Evolutionary conservation across 1,140 invertebrate species (phyloP), one percentile per base, ranked within the genome.

Genomic region (Daktulosphaira vitifoliae): DNA sequence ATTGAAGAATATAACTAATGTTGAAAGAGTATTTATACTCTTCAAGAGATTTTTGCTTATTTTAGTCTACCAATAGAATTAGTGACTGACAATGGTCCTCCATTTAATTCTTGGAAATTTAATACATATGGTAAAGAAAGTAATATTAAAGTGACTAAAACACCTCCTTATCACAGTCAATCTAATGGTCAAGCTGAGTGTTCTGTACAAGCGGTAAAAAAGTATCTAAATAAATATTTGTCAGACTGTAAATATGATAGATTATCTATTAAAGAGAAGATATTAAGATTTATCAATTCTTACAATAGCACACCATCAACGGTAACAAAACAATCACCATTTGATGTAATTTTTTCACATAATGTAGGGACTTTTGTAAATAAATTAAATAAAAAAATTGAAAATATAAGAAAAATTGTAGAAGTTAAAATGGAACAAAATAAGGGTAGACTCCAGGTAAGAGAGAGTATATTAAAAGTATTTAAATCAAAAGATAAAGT

Each of bases 81-180:
- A 3, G 65, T 66, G 16, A 22, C 53, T 8, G 53, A 66, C 33
- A 66, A 65, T 65, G 37, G 65, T 29, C 65, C 65, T 18, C 53
- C 37, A 16, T 66, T 66, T 64, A 51, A 23, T 38, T 66, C 25
- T n/a, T 23, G 20, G 59, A 4, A 37, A 8, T 42, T 39, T 26
- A 37, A 25, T 2, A 22, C 11, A 37, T 66, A 33, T 44, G 29
- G 50, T 25, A 42, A 13, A 26, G 8, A 38, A 25, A 18, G 6
- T 18, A 48, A 50, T 15, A 66, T 66, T 37, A 11, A 23, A 39
- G 6, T 39, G 15, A 26, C 25, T 8, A 23, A 56, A 6, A 16
- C 50, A 7, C 65, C 65, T 9, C 23, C 26, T n/a, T 64, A 39
- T 39, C 23, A 64, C 22, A 59, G 59, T 13, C 29, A 53, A 48